Evolutionary conservation across 1,140 invertebrate genomes (phyloP).

Genomic region (Lineus longissimus): DNA sequence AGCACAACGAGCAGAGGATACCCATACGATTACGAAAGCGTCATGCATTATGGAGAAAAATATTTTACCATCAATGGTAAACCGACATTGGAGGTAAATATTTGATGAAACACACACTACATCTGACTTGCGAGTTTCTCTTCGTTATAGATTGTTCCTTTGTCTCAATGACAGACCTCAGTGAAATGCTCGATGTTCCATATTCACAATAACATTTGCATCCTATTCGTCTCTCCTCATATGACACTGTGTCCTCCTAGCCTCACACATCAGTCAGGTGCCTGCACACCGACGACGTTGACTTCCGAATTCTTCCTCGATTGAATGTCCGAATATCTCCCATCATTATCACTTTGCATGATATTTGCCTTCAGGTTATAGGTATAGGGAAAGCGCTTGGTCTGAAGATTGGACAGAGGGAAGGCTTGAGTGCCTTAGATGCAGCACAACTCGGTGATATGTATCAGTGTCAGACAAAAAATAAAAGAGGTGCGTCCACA

Average conservation of each 20-base stretch:
- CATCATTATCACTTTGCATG: too few species aligned
- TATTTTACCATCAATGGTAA: conserved; percentile 72
- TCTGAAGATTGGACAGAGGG: conserved; percentile 36
- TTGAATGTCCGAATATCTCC: too few species aligned
- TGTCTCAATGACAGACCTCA: too few species aligned
- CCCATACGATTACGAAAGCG: conserved; percentile 72
- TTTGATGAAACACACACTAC: neutral
- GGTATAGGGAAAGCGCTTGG: conserved; percentile 35
- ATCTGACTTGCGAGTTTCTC: neutral
- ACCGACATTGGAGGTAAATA: conserved; percentile 50
- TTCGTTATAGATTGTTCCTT: too few species aligned
- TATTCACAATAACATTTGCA: too few species aligned
- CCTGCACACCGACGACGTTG: too few species aligned
- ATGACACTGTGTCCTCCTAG: too few species aligned
- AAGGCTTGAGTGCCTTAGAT: conserved; percentile 41
- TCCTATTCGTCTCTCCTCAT: too few species aligned
- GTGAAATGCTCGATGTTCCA: too few species aligned
- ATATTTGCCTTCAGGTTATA: too few species aligned
- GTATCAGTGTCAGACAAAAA: conserved; percentile 40
- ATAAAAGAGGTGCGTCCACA: conserved; percentile 27
- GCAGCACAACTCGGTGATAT: conserved; percentile 45
- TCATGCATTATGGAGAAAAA: conserved; percentile 78
- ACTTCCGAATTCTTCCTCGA: too few species aligned
- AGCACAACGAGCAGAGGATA: conserved; percentile 26
- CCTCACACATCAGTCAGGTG: too few species aligned